Evolutionary conservation across 1,140 invertebrate genomes (phyloP).

Genomic region (Drosophila albomicans): DNA sequence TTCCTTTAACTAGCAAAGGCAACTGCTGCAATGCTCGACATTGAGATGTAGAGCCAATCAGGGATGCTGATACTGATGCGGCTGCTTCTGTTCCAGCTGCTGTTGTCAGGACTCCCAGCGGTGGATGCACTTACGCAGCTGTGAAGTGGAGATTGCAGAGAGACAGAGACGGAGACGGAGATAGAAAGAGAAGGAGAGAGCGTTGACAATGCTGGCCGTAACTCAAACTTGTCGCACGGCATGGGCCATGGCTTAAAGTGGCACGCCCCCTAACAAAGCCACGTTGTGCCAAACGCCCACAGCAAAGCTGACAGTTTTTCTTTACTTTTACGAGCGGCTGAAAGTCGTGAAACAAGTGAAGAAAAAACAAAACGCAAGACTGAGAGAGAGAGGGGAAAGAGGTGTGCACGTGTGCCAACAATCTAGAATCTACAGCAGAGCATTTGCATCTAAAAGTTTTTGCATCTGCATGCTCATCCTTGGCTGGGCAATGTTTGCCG

Average conservation of each 20-base stretch:
- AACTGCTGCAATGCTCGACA: conserved; percentile 31
- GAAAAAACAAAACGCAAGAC: conserved; percentile 4
- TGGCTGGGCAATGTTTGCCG: conserved; percentile 53
- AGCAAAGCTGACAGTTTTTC: conserved; percentile 60
- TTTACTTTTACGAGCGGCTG: conserved; percentile 62
- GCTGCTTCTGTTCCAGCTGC: neutral
- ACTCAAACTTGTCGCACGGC: conserved; percentile 40
- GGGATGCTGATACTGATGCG: conserved; percentile 13
- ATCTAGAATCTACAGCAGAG: conserved; percentile 25
- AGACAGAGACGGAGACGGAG: neutral
- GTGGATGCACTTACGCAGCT: conserved; percentile 53
- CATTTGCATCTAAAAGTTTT: conserved; percentile 39
- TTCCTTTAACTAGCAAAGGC: conserved; percentile 4
- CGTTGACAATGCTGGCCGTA: conserved; percentile 46
- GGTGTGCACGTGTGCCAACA: conserved; percentile 44
- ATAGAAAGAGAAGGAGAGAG: conserved; percentile 2
- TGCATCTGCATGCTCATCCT: conserved; percentile 34
- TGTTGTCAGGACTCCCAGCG: conserved; percentile 11
- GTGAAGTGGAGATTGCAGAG: conserved; percentile 38
- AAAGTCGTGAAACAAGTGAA: conserved; percentile 56
- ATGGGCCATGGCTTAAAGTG: conserved; percentile 43
- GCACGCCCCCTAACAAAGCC: conserved; percentile 7
- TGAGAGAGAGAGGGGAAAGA: neutral
- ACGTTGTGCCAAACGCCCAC: conserved; percentile 18
- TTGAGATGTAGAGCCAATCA: conserved; percentile 31